Conservation (phyloP, 2,113 vertebrate genomes). For the Picathartes gymnocephalus region DNA sequence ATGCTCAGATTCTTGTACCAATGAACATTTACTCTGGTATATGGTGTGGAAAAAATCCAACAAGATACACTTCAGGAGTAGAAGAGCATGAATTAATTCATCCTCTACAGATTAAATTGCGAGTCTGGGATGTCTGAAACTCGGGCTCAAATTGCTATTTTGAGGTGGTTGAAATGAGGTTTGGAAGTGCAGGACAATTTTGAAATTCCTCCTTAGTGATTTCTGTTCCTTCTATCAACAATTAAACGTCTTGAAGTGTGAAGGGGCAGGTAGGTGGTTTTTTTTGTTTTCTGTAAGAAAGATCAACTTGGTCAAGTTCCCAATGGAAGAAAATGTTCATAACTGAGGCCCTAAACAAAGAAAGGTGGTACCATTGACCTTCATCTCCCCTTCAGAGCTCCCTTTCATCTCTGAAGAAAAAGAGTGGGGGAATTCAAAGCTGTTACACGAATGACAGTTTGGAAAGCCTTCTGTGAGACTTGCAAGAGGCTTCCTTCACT, state of each 20-base stretch:
- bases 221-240: not conserved
- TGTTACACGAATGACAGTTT: not conserved
- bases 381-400: not conserved
- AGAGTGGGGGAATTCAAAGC: not conserved
- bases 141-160: not conserved
- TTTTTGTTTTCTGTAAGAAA: not conserved
- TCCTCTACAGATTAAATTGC: not conserved
- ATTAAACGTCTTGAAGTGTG: not conserved
- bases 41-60: not conserved
- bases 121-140: not conserved
- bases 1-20: not conserved
- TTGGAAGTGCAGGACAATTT: not conserved
- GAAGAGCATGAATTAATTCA: not conserved
- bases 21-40: not conserved
- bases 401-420: not conserved
- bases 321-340: not conserved
- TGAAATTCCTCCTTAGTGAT: not conserved
- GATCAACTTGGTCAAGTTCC: not conserved
- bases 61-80: not conserved
- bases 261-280: fast-evolving
- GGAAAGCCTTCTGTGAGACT: not conserved
- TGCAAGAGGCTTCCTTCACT: not conserved
- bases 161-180: not conserved
- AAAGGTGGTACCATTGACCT: not conserved
- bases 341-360: not conserved